Evolutionary conservation across 2,888 invertebrate genomes (phyloP), one percentile per base, ranked within the genome.

Genomic region (Latheticus oryzae): DNA sequence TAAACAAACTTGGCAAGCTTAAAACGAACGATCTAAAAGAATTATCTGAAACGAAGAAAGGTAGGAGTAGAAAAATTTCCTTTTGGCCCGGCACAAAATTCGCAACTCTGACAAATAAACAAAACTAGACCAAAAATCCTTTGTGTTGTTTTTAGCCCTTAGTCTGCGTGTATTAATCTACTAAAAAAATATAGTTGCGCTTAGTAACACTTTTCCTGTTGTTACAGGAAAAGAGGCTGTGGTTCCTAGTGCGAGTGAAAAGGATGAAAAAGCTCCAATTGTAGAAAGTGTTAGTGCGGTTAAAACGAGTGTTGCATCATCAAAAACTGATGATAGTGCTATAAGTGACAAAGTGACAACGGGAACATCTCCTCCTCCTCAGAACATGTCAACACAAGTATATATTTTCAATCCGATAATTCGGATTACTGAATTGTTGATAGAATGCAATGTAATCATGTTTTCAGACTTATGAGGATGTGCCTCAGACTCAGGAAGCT

Each of bases 341-440:
- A 87, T 86, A 1, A 81, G 13, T 86, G 87, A 0, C 85, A 61
- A 66, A 52, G 58, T 60, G 48, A 73, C 78, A 17, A 79, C 88
- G 38, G 91, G 90, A 56, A 93, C 93, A 19, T 93, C 92, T 19
- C 93, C 93, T 30, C 91, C 92, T 19, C 93, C 93, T 1, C 93
- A 93, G 77, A 91, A 82, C 73, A 92, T 91, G 71, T 91, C 93
- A 15, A 94, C 93, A 13, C 93, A 94, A 77, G 84, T 83, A 71
- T 8, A 8, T 38, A 8, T 2, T 2, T 5, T 11, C 28, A 9
- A 12, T 28, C 12, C 28, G 9, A 5, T 9, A 12, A 11, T 9
- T 28, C 11, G 28, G 5, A 28, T 9, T 28, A 28, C 28, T 12
- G 28, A 9, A 28, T 9, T 21, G 21, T 28, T 12, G 12, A 5